These are phyloP conservation scores for Pegoplata infirma DNA, from an alignment of 2,888 invertebrate species.

Conservation along the genomic window DNA sequence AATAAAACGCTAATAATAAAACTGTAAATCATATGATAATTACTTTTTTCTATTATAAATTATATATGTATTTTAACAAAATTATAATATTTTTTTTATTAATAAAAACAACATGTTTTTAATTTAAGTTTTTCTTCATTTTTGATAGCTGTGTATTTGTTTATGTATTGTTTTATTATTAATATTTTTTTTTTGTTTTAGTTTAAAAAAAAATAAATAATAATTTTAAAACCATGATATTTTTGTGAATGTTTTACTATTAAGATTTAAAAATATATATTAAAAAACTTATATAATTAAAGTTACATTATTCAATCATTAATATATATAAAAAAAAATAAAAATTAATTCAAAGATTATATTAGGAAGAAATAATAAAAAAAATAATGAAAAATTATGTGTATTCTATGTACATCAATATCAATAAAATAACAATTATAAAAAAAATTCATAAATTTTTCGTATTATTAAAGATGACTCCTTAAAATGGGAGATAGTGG, in stretches of 20 bases:
- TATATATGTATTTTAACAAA: background rate
- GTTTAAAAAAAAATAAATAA: background rate
- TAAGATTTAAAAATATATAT: constrained; percentile 27
- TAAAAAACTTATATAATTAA: constrained; percentile 1
- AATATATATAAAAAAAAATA: background rate
- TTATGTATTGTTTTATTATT: constrained; percentile 22
- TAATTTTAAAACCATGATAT: constrained; percentile 25
- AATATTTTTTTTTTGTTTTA: constrained; percentile 5
- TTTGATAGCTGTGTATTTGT: background rate
- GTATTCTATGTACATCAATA: constrained; percentile 44
- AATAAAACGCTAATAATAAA: constrained; percentile 12
- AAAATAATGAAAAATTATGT: constrained; percentile 32
- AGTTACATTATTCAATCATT: constrained; percentile 29
- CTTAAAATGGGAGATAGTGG: too few species aligned
- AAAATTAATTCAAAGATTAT: constrained; percentile 39
- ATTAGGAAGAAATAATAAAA: constrained; percentile 22
- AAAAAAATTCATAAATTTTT: constrained; percentile 19
- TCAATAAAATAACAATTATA: constrained; percentile 38
- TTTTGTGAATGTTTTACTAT: constrained; percentile 42
- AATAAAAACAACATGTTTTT: background rate
- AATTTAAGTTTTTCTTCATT: background rate
- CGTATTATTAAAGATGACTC: background rate
- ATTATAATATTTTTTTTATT: constrained; percentile 8
- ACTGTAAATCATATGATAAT: constrained; percentile 18
- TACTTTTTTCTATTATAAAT: constrained; percentile 12